Conservation (phyloP, 2,113 vertebrate genomes). For the Lucifuga dentata region DNA sequence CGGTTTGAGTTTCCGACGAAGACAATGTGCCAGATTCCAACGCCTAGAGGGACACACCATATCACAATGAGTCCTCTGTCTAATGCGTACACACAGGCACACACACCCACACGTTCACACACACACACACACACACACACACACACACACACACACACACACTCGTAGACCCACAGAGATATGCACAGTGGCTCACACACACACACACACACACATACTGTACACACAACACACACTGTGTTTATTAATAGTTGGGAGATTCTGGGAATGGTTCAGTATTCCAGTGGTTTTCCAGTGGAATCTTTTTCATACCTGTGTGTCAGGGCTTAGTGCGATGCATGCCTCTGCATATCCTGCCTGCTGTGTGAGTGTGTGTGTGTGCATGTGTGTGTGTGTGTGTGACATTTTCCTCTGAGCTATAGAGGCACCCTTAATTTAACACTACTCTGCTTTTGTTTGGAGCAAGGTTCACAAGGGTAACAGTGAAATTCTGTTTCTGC, state of each 20-base stretch:
- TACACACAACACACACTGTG: constrained; percentile 31
- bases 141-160: constrained; percentile 14
- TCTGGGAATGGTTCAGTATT: constrained; percentile 55
- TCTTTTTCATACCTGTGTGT: constrained; percentile 73
- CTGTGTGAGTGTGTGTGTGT: constrained; percentile 9
- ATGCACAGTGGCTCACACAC: constrained; percentile 2
- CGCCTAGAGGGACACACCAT: constrained; percentile 72
- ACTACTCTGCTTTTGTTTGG: constrained; percentile 50
- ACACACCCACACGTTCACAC: constrained; percentile 36
- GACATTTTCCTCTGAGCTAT: constrained; percentile 33
- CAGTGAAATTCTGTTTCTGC: constrained; percentile 33
- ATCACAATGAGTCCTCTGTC: constrained; percentile 80
- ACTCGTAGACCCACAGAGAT: constrained; percentile 21
- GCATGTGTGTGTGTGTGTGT: constrained; percentile 12
- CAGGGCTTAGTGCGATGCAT: constrained; percentile 67
- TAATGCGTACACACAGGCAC: constrained; percentile 42
- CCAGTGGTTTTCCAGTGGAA: constrained; percentile 60
- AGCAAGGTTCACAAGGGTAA: constrained; percentile 37
- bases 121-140: constrained; percentile 8
- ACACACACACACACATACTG: constrained; percentile 18
- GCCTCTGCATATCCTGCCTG: constrained; percentile 70
- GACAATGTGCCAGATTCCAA: constrained; percentile 82
- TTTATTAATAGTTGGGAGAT: constrained; percentile 58
- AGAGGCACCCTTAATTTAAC: constrained; percentile 42
- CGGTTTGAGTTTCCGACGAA: constrained; percentile 76